Percentiles rank a stretch among this genome's conserved stretches.
These are phyloP conservation scores for Neolamprologus brichardi DNA, from an alignment of 2,113 vertebrate species.

Conservation along the genomic window DNA sequence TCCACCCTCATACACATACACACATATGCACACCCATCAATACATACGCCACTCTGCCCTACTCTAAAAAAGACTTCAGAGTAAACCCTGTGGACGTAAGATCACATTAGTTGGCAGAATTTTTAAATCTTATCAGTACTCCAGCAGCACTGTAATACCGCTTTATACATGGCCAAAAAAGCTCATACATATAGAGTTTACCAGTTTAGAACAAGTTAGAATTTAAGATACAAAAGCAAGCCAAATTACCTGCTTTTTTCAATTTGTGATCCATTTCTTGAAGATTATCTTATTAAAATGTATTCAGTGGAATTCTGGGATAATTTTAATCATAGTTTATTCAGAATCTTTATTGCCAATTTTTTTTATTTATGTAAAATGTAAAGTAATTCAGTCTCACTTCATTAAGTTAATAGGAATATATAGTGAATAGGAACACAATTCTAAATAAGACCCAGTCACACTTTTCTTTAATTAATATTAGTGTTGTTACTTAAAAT, in stretches of 20 bases:
- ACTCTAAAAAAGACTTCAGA: not conserved
- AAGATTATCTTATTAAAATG: not conserved
- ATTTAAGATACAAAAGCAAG: not conserved
- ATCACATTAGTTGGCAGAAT: not conserved
- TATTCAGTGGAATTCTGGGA: not conserved
- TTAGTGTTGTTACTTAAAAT: not conserved
- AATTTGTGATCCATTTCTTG: not conserved
- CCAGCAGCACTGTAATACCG: not conserved
- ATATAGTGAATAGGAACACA: not conserved
- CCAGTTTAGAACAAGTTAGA: not conserved
- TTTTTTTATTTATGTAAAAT: not conserved
- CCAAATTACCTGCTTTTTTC: not conserved
- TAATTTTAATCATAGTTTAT: not conserved
- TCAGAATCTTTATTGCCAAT: not conserved
- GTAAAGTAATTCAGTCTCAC: not conserved
- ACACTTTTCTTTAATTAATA: not conserved
- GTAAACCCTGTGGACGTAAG: not conserved
- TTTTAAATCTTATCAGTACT: not conserved
- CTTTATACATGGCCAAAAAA: not conserved
- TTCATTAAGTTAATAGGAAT: not conserved
- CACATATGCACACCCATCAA: not conserved
- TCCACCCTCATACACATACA: constrained; percentile 38
- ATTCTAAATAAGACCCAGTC: not conserved
- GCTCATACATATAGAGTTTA: not conserved
- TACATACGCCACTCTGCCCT: not conserved